Base-by-base conservation (phyloP, 2,888 invertebrate genomes). In the Orchesellides sinensis region DNA sequence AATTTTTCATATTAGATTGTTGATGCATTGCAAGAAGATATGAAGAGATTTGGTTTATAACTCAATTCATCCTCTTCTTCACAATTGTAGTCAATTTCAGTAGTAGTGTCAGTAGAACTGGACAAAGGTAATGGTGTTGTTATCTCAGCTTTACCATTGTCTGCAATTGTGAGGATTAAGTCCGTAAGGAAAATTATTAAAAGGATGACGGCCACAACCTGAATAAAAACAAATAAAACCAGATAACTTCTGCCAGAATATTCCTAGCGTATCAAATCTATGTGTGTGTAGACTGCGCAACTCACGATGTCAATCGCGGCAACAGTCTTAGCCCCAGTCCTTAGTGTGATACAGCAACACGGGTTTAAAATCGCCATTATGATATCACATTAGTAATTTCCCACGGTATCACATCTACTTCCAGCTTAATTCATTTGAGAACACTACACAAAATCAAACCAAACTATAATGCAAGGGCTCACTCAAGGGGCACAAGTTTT, bases 251-350 rank as follows among this genome's bases (percentile, higher is more conserved):
- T n/a, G n/a, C n/a, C n/a, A n/a, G n/a, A n/a, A n/a, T n/a, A n/a
- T n/a, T n/a, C n/a, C n/a, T n/a, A n/a, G n/a, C n/a, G n/a, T n/a
- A n/a, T n/a, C n/a, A n/a, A n/a, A n/a, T n/a, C n/a, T n/a, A n/a
- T n/a, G n/a, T n/a, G n/a, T n/a, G n/a, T n/a, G n/a, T n/a, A n/a
- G n/a, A n/a, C n/a, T n/a, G n/a, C n/a, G 4, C 40, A 32, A 19
- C 84, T 86, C 80, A 86, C 85, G 40, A 86, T 77, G 47, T 86
- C 86, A 40, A 85, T 45, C 5, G 63, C 40, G 0, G 85, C 83
- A 10, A 86, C 79, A 49, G 84, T 40, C 52, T 83, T 83, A 0
- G 83, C 77, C 19, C 86, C 86, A 49, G 78, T 80, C 35, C 84
- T 59, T n/a, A 86, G 63, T 0, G 80, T 68, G 12, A 85, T 80